A percentile compares a stretch with the other conserved stretches of the same genome.
These are phyloP conservation scores for Varecia variegata DNA, from an alignment of 2,797 vertebrate species.

Conservation along the genomic window DNA sequence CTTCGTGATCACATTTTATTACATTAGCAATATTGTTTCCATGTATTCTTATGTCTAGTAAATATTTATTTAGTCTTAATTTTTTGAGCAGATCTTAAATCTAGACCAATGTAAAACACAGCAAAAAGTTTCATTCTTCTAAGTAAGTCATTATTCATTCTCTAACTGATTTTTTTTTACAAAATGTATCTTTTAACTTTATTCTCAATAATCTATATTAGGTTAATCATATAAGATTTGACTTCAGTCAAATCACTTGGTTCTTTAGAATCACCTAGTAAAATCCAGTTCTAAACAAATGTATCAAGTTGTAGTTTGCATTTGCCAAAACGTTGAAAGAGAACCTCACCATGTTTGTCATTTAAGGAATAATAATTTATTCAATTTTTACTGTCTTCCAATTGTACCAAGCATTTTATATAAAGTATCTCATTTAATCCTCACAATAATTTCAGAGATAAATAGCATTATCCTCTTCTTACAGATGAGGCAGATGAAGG, in stretches of 20 bases:
- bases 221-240: not conserved
- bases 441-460: not conserved
- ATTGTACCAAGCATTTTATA: not conserved
- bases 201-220: not conserved
- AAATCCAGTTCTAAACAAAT: constrained; percentile 30
- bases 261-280: not conserved
- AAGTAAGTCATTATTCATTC: constrained; percentile 29
- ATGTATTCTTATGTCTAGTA: constrained; percentile 22
- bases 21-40: not conserved
- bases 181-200: not conserved
- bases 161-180: not conserved
- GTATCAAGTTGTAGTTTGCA: not conserved
- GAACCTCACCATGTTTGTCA: not conserved
- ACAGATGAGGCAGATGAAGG: not conserved
- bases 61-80: constrained; percentile 54
- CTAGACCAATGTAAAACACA: not conserved
- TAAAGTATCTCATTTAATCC: constrained; percentile 36
- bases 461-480: constrained; percentile 37
- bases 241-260: not conserved
- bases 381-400: not conserved
- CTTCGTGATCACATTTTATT: not conserved
- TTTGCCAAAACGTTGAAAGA: constrained; percentile 18
- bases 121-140: not conserved
- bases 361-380: constrained; percentile 4
- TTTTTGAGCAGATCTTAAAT: not conserved